Percentiles rank a stretch among this genome's conserved stretches.
Evolutionary conservation across 1,140 invertebrate species (phyloP).

Genomic region (Scaptomyza montana): DNA sequence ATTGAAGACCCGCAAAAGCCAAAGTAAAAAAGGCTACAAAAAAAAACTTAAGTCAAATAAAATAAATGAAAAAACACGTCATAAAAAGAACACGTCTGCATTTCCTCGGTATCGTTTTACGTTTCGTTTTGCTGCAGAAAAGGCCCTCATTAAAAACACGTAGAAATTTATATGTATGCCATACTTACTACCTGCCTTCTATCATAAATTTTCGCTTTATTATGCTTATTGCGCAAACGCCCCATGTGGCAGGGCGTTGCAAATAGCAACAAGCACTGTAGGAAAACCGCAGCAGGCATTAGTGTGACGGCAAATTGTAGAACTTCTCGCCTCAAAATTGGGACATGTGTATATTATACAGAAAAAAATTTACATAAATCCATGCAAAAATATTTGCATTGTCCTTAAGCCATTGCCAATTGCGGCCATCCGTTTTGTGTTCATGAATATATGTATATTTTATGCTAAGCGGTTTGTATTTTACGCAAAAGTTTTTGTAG

Average conservation of each 20-base stretch:
- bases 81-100: conserved; percentile 43
- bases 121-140: neutral
- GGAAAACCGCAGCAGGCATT: conserved; percentile 33
- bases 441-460: conserved; percentile 39
- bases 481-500: neutral
- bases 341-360: conserved; percentile 44
- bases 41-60: neutral
- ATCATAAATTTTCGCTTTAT: conserved; percentile 37
- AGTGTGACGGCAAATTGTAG: conserved; percentile 42
- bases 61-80: conserved; percentile 12
- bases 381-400: conserved; percentile 67
- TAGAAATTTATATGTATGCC: conserved; percentile 1
- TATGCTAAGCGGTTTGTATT: conserved; percentile 12
- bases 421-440: conserved; percentile 56
- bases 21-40: conserved; percentile 6
- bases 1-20: conserved; percentile 67
- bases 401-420: conserved; percentile 38
- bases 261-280: neutral
- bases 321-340: conserved; percentile 30
- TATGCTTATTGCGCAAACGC: conserved; percentile 56
- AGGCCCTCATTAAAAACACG: conserved; percentile 29
- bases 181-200: neutral
- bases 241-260: conserved; percentile 1
- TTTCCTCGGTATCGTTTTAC: conserved; percentile 29
- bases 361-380: conserved; percentile 70